Percentiles rank a stretch among this genome's conserved stretches.
Conservation (phyloP, 1,140 invertebrate genomes). For the Drosophila sechellia region DNA sequence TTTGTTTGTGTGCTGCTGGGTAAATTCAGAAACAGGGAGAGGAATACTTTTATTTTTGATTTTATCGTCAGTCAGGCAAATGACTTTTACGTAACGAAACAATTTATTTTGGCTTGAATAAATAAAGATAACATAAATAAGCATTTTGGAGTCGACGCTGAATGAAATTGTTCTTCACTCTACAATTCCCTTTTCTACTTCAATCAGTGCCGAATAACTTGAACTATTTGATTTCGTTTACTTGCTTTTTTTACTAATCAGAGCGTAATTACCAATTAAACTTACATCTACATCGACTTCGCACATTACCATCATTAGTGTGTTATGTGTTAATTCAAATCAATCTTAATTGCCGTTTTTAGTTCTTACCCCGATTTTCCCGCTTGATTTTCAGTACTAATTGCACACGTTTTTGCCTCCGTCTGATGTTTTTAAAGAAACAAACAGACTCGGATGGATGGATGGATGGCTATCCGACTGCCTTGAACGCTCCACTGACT, state of each 20-base stretch:
- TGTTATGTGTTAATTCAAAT: constrained; percentile 16
- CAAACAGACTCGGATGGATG: constrained; percentile 22
- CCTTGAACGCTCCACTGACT: constrained; percentile 38
- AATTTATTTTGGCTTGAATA: neutral
- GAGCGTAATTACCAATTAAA: neutral
- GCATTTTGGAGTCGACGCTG: neutral
- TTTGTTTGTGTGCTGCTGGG: too few relatives aligned
- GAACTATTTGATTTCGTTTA: neutral
- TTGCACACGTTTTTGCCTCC: constrained; percentile 36
- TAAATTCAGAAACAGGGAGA: neutral
- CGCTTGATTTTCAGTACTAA: constrained; percentile 21
- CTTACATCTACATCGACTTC: constrained; percentile 9
- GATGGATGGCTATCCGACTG: constrained; percentile 39
- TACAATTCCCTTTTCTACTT: neutral
- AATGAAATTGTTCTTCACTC: neutral
- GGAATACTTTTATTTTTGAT: neutral
- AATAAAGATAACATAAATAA: neutral
- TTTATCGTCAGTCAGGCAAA: neutral
- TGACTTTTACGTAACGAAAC: neutral
- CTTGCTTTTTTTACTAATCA: neutral
- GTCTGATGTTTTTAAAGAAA: constrained; percentile 28
- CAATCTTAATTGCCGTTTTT: constrained; percentile 45
- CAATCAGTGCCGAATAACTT: neutral
- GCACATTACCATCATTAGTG: neutral
- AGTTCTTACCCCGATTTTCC: constrained; percentile 12